A percentile compares a stretch with the other conserved stretches of the same genome.
Conservation (phyloP, 1,140 invertebrate genomes). For the Brachionus angularis region DNA sequence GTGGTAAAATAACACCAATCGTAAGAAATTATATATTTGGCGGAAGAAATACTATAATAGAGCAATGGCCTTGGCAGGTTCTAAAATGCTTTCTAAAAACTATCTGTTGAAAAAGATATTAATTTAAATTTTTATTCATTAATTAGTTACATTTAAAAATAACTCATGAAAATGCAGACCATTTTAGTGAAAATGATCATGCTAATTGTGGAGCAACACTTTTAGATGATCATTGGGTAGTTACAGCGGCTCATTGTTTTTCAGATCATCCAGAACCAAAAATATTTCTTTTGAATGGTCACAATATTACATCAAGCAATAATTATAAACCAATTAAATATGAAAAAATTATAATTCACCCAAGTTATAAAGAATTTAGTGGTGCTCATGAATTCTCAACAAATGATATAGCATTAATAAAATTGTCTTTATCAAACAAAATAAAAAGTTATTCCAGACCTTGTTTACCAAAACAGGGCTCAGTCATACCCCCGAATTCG, state of each 20-base stretch:
- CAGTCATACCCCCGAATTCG: constrained; percentile 24
- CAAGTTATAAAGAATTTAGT: constrained; percentile 13
- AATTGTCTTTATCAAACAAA: neutral
- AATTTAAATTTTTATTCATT: neutral
- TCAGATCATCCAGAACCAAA: constrained; percentile 18
- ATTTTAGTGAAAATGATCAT: constrained; percentile 18
- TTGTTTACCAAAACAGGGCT: constrained; percentile 27
- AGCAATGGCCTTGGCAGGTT: constrained; percentile 44
- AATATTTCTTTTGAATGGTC: constrained; percentile 26
- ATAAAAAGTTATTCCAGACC: neutral
- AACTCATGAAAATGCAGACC: neutral
- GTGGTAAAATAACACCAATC: neutral
- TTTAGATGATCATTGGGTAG: constrained; percentile 32
- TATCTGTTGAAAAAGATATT: too few species aligned
- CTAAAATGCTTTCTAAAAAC: too few species aligned
- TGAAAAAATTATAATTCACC: constrained; percentile 27
- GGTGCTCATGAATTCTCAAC: constrained; percentile 28
- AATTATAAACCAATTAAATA: constrained; percentile 34
- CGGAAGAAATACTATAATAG: neutral
- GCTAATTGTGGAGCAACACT: constrained; percentile 39
- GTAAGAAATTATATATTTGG: constrained; percentile 35
- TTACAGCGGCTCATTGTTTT: constrained; percentile 43
- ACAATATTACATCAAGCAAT: constrained; percentile 3
- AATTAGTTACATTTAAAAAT: constrained; percentile 28
- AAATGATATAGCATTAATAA: constrained; percentile 30